Base-by-base conservation (phyloP, 2,888 invertebrate genomes). In the Eupithecia subumbrata region DNA sequence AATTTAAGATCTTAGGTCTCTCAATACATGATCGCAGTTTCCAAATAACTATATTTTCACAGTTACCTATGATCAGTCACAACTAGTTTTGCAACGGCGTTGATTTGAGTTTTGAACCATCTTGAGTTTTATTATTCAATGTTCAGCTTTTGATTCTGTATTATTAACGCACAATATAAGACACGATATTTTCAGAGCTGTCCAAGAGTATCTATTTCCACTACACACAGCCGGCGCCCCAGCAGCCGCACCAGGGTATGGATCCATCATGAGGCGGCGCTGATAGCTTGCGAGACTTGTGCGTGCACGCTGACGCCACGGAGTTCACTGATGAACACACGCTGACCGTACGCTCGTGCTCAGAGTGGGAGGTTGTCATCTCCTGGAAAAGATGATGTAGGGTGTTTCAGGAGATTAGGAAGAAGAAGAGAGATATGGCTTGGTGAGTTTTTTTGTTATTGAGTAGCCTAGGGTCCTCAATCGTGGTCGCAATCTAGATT, bases 241-340 rank as follows among this genome's bases (percentile, higher is more conserved):
- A 97, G 82, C 97, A 97, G 0, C 97, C 97, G 85, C 97, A 97
- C 97, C 97, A 97, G 0, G 97, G 97, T 81, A 97, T 96, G 83
- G 96, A 97, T 16, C 96, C 96, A 69, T 95, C 95, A 71, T 93
- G 89, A 63, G 95, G 93, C 1, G 95, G 94, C 1, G 86, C 95
- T 0, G 97, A 96, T 66, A 96, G 95, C 72, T 96, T 96, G 75
- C 97, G 95, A 76, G 96, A 94, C 85, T 96, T 97, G 84, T 96
- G 95, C 2, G 95, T 94, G 83, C 96, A 96, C 5, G 95, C 92
- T 0, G 96, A 96, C 7, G 90, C 95, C 34, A 96, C 88, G 22
- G 96, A 96, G 85, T 95, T 96, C 63, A 96, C 95, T 1, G 96
- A 96, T 3, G 96, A 96, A 82, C 96, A 96, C 78, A 96, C 86